These are phyloP conservation scores for Isoperla grammatica DNA, from an alignment of 2,888 invertebrate species.

Conservation along the genomic window DNA sequence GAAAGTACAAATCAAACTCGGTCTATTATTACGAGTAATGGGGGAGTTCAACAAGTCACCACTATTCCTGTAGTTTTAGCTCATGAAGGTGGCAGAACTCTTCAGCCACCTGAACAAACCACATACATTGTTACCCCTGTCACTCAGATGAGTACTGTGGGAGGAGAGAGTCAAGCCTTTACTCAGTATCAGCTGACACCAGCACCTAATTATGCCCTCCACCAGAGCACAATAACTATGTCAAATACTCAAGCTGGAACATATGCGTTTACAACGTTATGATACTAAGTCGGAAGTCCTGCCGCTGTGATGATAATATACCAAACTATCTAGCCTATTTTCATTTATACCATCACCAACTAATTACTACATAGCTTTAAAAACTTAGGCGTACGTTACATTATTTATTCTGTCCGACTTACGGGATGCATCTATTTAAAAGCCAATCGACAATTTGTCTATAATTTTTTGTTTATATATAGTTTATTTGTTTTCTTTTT, in stretches of 20 bases:
- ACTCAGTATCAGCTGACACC: conserved; percentile 27
- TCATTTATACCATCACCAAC: too few relatives aligned
- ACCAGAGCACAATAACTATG: conserved; percentile 23
- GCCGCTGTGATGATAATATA: too few relatives aligned
- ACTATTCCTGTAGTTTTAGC: conserved; percentile 56
- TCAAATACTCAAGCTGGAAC: conserved; percentile 15
- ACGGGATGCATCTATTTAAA: too few relatives aligned
- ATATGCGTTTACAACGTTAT: conserved; percentile 25
- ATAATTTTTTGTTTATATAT: too few relatives aligned
- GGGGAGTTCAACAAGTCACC: conserved; percentile 51
- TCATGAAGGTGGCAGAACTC: conserved; percentile 40
- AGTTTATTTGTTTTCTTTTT: too few relatives aligned
- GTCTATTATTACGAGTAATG: conserved; percentile 52
- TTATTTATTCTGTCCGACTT: too few relatives aligned
- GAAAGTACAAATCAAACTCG: conserved; percentile 37
- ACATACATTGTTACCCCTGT: conserved; percentile 61
- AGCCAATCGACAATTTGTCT: too few relatives aligned
- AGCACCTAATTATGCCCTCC: conserved; percentile 12
- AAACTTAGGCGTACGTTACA: too few relatives aligned
- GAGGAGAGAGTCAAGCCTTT: conserved; percentile 11
- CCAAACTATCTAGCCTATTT: too few relatives aligned
- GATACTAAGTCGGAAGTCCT: neutral
- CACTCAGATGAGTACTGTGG: conserved; percentile 47
- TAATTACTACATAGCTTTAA: too few relatives aligned
- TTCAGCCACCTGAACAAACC: conserved; percentile 51